phyloP scores from a whole-genome alignment of 2,113 vertebrate species.

The Scolopax mira region DNA sequence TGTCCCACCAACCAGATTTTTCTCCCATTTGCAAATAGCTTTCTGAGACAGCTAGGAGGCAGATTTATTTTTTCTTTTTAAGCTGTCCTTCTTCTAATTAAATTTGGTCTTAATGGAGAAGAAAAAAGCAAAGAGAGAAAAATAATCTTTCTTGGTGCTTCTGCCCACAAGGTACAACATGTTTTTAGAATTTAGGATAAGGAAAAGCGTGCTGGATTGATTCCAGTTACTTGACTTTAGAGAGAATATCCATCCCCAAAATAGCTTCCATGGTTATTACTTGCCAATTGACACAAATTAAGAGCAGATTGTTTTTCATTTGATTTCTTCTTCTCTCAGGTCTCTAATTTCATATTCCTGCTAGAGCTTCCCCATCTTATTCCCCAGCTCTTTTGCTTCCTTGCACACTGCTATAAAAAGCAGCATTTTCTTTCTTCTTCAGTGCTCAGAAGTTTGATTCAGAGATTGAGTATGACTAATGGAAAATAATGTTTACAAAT shows the following conservation, averaged over 20 bases:
- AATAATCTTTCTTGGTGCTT: neutral
- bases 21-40: neutral
- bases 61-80: neutral
- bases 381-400: neutral
- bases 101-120: neutral
- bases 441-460: neutral
- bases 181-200: slow-evolving; percentile 16
- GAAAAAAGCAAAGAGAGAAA: neutral
- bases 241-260: slow-evolving; percentile 24
- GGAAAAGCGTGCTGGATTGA: slow-evolving; percentile 21
- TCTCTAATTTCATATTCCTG: neutral
- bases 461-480: neutral
- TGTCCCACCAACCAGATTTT: neutral
- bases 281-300: slow-evolving; percentile 59
- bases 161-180: neutral
- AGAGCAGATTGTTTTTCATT: slow-evolving; percentile 53
- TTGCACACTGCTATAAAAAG: neutral
- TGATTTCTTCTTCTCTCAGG: neutral
- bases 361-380: neutral
- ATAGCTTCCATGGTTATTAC: slow-evolving; percentile 47
- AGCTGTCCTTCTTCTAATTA: slow-evolving; percentile 1
- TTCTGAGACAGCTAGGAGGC: neutral
- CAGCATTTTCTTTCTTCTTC: slow-evolving; percentile 12
- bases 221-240: slow-evolving; percentile 39
- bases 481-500: neutral